Conservation (phyloP, 2,113 vertebrate genomes). For the Macquaria ambigua region DNA sequence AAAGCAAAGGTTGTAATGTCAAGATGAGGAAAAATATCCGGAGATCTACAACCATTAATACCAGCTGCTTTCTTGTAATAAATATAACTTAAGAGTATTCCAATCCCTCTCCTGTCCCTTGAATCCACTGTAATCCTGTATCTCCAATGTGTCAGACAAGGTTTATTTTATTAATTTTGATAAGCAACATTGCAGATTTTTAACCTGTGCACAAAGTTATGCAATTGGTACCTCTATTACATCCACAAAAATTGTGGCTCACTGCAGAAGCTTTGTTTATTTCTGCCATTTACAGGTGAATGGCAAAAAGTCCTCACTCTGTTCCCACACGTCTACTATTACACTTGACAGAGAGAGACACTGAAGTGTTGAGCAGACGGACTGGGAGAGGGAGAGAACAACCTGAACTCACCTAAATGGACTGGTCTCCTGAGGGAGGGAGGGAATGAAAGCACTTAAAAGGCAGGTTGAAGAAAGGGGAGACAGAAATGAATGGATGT, state of each 20-base stretch:
- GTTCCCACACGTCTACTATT: slow-evolving; percentile 38
- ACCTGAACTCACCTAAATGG: background rate
- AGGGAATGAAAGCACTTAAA: background rate
- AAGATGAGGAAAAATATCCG: no score
- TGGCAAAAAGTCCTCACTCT: background rate
- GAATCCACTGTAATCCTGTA: no score
- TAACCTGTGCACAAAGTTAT: no score
- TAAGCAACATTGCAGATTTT: no score
- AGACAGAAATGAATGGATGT: background rate
- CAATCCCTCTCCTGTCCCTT: no score
- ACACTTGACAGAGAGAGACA: background rate
- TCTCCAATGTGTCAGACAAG: no score
- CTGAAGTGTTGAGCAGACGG: rapidly evolving
- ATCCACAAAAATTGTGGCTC: background rate
- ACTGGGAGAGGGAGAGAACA: background rate
- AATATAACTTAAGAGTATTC: no score
- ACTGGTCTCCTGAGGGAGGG: background rate
- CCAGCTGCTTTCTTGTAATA: no score
- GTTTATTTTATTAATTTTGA: no score
- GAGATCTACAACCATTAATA: no score
- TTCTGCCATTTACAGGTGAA: background rate
- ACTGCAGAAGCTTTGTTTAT: background rate
- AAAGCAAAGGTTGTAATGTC: no score
- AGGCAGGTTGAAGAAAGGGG: background rate
- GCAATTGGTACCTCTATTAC: no score